A percentile compares a stretch with the other conserved stretches of the same genome.
Evolutionary conservation across 2,888 invertebrate genomes (phyloP).

Genomic region (Callyntrura sp.): DNA sequence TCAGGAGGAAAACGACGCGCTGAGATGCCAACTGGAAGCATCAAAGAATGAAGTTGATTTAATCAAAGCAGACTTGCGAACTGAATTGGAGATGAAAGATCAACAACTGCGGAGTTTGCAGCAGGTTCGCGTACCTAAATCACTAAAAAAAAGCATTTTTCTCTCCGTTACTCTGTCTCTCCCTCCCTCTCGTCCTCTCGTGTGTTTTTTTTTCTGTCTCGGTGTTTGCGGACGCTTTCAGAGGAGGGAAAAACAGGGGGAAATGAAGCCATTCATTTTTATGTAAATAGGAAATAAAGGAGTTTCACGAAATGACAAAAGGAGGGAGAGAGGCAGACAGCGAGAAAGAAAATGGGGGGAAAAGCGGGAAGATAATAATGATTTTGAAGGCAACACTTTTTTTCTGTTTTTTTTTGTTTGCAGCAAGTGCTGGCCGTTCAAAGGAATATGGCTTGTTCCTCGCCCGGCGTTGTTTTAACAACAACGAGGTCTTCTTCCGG

Average conservation of each 20-base stretch:
- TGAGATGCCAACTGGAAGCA: constrained; percentile 96
- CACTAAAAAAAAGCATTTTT: too few relatives aligned
- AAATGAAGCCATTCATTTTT: constrained; percentile 61
- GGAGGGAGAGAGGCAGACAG: constrained; percentile 7
- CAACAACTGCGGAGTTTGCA: constrained; percentile 92
- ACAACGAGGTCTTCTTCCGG: constrained; percentile 51
- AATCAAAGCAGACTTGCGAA: constrained; percentile 92
- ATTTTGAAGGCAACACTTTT: constrained; percentile 1
- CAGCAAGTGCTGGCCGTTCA: constrained; percentile 71
- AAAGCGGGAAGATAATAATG: constrained; percentile 10
- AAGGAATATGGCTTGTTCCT: constrained; percentile 49
- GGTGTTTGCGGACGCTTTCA: too few relatives aligned
- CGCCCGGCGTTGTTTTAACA: constrained; percentile 19
- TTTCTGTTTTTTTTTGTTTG: constrained; percentile 33
- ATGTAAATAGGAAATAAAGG: constrained; percentile 46
- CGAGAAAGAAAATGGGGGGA: not conserved
- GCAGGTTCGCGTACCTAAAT: too few relatives aligned
- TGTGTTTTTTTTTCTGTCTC: not conserved
- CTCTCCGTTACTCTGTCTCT: too few relatives aligned
- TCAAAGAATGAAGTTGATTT: constrained; percentile 97
- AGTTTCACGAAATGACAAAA: too few relatives aligned
- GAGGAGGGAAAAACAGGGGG: constrained; percentile 8
- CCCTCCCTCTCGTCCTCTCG: too few relatives aligned
- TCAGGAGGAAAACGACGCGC: constrained; percentile 95
- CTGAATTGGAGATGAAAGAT: constrained; percentile 93